Conservation (phyloP, 2,113 vertebrate genomes). For the Heterocephalus glaber region DNA sequence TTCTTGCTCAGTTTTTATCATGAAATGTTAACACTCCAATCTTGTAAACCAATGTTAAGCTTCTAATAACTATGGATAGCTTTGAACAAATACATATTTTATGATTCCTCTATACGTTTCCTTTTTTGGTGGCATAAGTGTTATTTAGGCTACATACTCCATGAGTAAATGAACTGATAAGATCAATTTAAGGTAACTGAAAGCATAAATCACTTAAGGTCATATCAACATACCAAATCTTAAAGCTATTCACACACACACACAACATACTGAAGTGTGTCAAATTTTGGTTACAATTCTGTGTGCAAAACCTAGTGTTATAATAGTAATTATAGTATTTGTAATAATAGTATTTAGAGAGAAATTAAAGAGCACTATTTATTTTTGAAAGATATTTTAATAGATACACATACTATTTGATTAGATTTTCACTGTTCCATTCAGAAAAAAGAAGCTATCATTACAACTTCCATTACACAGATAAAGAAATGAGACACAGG, state of each 20-base stretch:
- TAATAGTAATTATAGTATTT: not conserved
- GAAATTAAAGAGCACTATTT: not conserved
- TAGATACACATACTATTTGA: not conserved
- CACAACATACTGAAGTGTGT: not conserved
- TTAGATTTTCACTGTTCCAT: not conserved
- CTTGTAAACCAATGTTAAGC: not conserved
- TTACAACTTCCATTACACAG: not conserved
- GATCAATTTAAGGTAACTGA: not conserved
- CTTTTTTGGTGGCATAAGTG: not conserved
- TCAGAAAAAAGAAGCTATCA: not conserved
- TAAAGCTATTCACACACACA: not conserved
- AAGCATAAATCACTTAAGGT: not conserved
- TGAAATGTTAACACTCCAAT: not conserved
- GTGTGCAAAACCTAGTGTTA: not conserved
- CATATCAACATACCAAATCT: not conserved
- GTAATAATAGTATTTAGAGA: not conserved
- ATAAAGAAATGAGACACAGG: not conserved
- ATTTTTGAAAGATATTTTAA: not conserved
- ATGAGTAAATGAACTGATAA: not conserved
- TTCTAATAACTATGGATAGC: not conserved
- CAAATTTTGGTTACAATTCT: not conserved
- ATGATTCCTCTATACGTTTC: not conserved
- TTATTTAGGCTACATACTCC: not conserved
- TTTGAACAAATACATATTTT: not conserved
- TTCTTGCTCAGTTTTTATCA: not conserved